Evolutionary conservation across 1,140 invertebrate genomes (phyloP).

Genomic region (Pseudomyrmex cubaensis): DNA sequence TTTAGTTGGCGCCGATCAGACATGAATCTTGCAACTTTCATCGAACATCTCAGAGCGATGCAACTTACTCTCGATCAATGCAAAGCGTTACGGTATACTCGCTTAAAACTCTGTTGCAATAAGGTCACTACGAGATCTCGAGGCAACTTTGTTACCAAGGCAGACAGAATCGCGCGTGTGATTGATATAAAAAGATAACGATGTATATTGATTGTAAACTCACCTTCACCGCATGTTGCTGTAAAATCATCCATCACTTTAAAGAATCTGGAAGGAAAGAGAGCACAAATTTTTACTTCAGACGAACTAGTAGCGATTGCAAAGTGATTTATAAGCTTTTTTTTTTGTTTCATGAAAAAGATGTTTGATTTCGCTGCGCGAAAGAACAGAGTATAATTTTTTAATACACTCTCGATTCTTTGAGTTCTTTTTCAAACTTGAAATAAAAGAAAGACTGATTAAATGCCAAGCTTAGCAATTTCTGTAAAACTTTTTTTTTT

Average conservation of each 20-base stretch:
- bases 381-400: not conserved
- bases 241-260: conserved; percentile 84
- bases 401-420: not conserved
- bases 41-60: conserved; percentile 11
- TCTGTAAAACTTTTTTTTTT: not conserved
- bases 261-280: conserved; percentile 85
- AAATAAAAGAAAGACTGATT: too few relatives aligned
- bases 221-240: conserved; percentile 73
- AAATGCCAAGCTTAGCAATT: too few relatives aligned
- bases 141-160: conserved; percentile 3
- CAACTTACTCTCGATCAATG: conserved; percentile 21
- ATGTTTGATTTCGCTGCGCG: not conserved
- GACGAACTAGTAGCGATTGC: not conserved
- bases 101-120: not conserved
- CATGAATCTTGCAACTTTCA: conserved; percentile 39
- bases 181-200: not conserved
- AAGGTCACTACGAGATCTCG: conserved; percentile 11
- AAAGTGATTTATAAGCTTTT: not conserved
- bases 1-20: conserved; percentile 58
- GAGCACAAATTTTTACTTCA: conserved; percentile 60
- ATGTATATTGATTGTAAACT: conserved; percentile 63
- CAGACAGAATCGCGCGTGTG: not conserved
- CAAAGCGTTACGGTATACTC: conserved; percentile 20
- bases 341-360: not conserved
- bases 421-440: too few relatives aligned